Evolutionary conservation across 2,113 vertebrate species (phyloP).

Genomic region (Oreochromis niloticus): DNA sequence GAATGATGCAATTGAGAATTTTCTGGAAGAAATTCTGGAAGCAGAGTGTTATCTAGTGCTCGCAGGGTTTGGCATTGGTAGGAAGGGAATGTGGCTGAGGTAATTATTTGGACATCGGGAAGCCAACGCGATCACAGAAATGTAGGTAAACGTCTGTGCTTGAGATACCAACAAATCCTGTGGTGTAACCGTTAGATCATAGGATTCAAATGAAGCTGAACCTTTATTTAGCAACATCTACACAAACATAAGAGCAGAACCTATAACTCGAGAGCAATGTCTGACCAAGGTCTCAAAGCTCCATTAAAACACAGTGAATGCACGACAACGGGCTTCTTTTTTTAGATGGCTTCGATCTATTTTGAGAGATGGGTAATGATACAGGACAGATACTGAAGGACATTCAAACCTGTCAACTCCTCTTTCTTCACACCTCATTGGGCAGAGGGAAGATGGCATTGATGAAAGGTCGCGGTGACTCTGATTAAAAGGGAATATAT

Average conservation of each 20-base stretch:
- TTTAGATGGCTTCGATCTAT: slow-evolving; percentile 51
- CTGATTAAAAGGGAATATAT: slow-evolving; percentile 47
- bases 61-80: background rate
- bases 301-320: background rate
- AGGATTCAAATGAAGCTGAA: background rate
- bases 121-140: background rate
- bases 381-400: slow-evolving; percentile 60
- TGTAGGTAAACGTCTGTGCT: background rate
- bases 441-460: slow-evolving; percentile 36
- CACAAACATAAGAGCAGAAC: background rate
- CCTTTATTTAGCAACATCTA: background rate
- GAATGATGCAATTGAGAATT: background rate
- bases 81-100: background rate
- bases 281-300: background rate
- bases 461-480: slow-evolving; percentile 42
- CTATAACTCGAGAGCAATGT: background rate
- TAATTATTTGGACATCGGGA: background rate
- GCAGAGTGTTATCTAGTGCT: background rate
- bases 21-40: background rate
- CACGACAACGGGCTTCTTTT: slow-evolving; percentile 46
- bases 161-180: background rate
- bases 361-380: slow-evolving; percentile 57
- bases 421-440: slow-evolving; percentile 53
- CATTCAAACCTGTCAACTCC: slow-evolving; percentile 56
- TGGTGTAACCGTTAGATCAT: background rate